These are phyloP conservation scores for Amblyteles armatorius DNA, from an alignment of 2,888 invertebrate genomes.

Conservation along the genomic window DNA sequence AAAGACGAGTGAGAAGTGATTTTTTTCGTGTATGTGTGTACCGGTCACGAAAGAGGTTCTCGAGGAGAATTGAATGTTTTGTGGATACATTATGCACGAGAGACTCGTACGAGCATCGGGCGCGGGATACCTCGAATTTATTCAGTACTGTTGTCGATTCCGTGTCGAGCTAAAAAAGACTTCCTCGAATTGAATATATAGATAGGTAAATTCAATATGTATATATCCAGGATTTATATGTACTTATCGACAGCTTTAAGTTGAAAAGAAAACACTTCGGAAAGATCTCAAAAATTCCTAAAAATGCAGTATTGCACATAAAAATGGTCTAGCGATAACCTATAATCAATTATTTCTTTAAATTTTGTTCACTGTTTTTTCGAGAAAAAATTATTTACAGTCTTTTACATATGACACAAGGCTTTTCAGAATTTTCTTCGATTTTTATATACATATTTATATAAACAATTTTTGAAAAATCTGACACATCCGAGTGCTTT, in stretches of 20 bases:
- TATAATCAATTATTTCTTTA: too few species aligned
- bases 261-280: too few species aligned
- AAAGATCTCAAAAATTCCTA: too few species aligned
- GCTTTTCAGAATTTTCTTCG: too few species aligned
- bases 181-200: constrained; percentile 29
- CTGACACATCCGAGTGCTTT: too few species aligned
- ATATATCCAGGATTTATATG: neutral
- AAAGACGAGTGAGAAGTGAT: constrained; percentile 15
- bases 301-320: too few species aligned
- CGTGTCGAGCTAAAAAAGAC: neutral
- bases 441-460: too few species aligned
- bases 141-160: neutral
- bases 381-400: too few species aligned
- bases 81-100: neutral
- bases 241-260: neutral
- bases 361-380: too few species aligned
- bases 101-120: neutral
- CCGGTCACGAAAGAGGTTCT: neutral
- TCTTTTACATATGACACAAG: too few species aligned
- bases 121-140: neutral
- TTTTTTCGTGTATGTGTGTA: constrained; percentile 13
- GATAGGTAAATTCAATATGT: neutral
- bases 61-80: constrained; percentile 19
- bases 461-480: too few species aligned
- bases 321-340: too few species aligned